Conservation (phyloP, 2,797 vertebrate species). For the Peromyscus aztecus region DNA sequence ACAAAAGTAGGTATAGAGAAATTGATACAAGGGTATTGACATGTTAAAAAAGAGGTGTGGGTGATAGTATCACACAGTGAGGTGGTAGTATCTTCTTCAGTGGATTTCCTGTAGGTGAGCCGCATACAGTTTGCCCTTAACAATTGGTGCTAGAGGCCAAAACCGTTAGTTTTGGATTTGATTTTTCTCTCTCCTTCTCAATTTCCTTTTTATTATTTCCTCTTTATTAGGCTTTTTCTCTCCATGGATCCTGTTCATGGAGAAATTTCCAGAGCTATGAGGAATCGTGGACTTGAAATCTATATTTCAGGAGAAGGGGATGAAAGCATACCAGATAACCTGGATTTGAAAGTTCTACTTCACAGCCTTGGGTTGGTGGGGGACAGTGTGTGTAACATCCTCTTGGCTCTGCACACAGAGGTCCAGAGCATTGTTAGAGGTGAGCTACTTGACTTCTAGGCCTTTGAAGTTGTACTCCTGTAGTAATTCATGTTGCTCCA, state of each 20-base stretch:
- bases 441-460: constrained; percentile 82
- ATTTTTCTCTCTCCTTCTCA: background rate
- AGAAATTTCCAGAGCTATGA: constrained; percentile 98
- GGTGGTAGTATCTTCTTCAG: background rate
- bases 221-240: constrained; percentile 93
- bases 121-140: background rate
- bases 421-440: constrained; percentile 92
- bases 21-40: background rate
- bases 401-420: constrained; percentile 92
- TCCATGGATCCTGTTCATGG: constrained; percentile 97
- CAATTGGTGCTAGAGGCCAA: background rate
- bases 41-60: background rate
- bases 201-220: constrained; percentile 31
- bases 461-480: background rate
- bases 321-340: constrained; percentile 88
- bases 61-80: background rate
- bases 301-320: constrained; percentile 94
- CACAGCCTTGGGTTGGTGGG: constrained; percentile 94
- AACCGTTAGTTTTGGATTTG: background rate
- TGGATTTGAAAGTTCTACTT: constrained; percentile 94
- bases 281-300: constrained; percentile 97
- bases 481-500: background rate
- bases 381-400: constrained; percentile 92
- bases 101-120: background rate
- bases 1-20: background rate